Conservation (phyloP, 2,888 invertebrate genomes). For the Phortica magna region DNA sequence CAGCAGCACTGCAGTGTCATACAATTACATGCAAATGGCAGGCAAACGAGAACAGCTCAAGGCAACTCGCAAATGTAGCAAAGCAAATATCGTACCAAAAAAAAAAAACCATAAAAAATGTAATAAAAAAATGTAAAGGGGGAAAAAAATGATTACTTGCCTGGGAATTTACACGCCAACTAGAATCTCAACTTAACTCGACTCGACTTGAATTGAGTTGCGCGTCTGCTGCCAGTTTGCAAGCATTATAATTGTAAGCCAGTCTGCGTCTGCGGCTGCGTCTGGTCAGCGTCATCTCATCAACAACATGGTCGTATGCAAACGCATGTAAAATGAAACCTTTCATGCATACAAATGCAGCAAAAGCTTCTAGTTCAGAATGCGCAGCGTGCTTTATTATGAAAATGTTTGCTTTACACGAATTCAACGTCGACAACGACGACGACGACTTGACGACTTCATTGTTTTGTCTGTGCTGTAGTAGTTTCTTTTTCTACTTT, state of each 20-base stretch:
- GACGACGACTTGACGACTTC: neutral
- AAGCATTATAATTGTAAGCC: slow-evolving; percentile 26
- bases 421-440: neutral
- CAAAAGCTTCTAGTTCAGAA: neutral
- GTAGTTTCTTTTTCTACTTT: slow-evolving; percentile 32
- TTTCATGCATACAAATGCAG: slow-evolving; percentile 13
- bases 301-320: no score
- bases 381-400: slow-evolving; percentile 18
- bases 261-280: slow-evolving; percentile 14
- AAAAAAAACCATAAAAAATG: neutral
- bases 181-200: neutral
- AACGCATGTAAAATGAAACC: slow-evolving; percentile 11
- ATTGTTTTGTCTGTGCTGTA: neutral
- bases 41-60: neutral
- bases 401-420: slow-evolving; percentile 20
- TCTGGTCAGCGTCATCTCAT: neutral
- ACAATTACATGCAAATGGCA: neutral
- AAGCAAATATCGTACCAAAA: neutral
- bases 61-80: neutral
- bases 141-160: neutral
- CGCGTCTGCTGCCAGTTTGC: neutral
- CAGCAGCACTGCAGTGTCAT: neutral
- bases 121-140: neutral
- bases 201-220: neutral
- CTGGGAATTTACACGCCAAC: slow-evolving; percentile 1